Evolutionary conservation across 2,113 vertebrate species (phyloP), one percentile per base, ranked within the genome.

Genomic region (Mustela lutreola): DNA sequence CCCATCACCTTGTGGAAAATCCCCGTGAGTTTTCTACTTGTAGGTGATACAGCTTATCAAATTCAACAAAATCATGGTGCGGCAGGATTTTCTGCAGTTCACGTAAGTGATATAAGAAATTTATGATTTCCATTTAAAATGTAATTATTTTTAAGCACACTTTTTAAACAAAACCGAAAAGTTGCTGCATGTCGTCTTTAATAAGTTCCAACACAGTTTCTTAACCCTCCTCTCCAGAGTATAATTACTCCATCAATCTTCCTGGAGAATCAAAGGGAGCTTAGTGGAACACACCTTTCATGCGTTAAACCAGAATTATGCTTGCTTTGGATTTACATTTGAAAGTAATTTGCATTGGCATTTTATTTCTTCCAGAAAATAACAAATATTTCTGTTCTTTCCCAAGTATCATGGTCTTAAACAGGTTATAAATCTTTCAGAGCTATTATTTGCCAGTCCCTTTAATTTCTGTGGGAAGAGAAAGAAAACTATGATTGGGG

Each of bases 101-200:
- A 4, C n/a, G 67, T 71, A 71, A 53, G 96, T 73, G 60, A 48
- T 42, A 4, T 67, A 75, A 80, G 71, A 53, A 78, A 93, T 93
- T 92, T 94, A 89, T 93, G 79, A 89, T 90, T 94, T 39, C 83
- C 78, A 84, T 87, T 95, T 89, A 87, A 86, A 84, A 89, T 36
- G 89, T 94, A 83, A 95, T 96, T 95, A 82, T 96, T 97, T 85
- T 96, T 63, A 96, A 98, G 88, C 50, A 79, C 62, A 50, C 42
- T 73, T 95, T 96, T 88, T 21, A 86, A 95, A 81, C 63, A 93
- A 80, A 95, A 86, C 92, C 1, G 4, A 26, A 91, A 97, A 94
- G 84, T 79, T 2, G 0, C 65, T 39, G 28, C 48, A 16, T 93
- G 85, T 83, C 60, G 0, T 75, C 21, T 88, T 97, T 79, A 93